These are phyloP conservation scores for Discoglossus pictus DNA, from an alignment of 2,797 vertebrate genomes.

Conservation along the genomic window DNA sequence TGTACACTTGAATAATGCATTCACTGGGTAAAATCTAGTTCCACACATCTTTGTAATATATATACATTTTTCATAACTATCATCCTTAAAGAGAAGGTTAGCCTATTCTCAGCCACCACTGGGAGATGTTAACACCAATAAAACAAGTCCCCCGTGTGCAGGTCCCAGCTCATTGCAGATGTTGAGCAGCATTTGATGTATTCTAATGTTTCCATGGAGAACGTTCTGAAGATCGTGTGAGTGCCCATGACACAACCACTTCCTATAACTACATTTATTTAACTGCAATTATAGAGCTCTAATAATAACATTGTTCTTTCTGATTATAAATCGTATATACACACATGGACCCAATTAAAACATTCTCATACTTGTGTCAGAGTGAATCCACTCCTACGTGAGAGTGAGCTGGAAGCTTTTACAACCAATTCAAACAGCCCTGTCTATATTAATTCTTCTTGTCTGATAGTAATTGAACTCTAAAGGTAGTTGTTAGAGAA, in stretches of 20 bases:
- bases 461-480: conserved; percentile 51
- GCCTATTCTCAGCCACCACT: no score
- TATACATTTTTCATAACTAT: no score
- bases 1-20: no score
- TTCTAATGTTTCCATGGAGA: conserved; percentile 10
- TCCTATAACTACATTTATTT: conserved; percentile 34
- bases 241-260: background rate
- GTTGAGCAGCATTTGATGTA: no score
- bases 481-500: conserved; percentile 66
- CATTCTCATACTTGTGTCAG: conserved; percentile 36
- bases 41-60: no score
- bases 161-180: no score
- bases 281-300: conserved; percentile 41
- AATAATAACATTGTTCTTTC: conserved; percentile 52
- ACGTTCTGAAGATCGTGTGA: background rate
- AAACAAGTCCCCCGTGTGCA: no score
- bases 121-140: no score
- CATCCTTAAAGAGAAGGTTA: no score
- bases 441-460: conserved; percentile 48
- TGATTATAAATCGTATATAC: conserved; percentile 34
- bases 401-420: conserved; percentile 42
- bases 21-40: no score
- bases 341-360: conserved; percentile 50
- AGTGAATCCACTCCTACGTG: conserved; percentile 37
- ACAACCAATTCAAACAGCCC: conserved; percentile 48